Conservation (phyloP, 37 sponge, comb jelly and placozoan species). For the Hormiphora californensis region DNA sequence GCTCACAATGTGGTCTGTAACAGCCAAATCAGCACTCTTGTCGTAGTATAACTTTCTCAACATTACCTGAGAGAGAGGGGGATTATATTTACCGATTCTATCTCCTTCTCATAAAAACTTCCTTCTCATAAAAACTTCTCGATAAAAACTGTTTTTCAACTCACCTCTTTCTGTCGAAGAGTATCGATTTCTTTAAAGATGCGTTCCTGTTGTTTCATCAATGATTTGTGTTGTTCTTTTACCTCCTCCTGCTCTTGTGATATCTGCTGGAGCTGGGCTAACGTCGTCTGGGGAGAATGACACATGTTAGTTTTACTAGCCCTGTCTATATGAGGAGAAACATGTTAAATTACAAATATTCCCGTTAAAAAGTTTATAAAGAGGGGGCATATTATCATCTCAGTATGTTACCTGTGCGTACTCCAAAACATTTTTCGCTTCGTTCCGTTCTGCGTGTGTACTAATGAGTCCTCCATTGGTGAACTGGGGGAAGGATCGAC, state of each 20-base stretch:
- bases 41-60: background rate
- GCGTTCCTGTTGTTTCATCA: constrained; percentile 32
- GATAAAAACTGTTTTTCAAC: no score
- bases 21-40: background rate
- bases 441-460: background rate
- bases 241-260: constrained; percentile 13
- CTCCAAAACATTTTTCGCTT: background rate
- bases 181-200: background rate
- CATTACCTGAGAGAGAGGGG: no score
- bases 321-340: no score
- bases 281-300: background rate
- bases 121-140: no score
- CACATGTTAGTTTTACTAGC: no score
- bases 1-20: constrained; percentile 25
- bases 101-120: no score
- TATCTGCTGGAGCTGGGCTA: background rate
- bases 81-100: no score
- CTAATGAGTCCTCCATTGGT: background rate
- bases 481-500: background rate
- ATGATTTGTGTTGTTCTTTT: background rate
- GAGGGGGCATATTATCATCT: no score
- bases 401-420: background rate
- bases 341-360: no score
- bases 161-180: background rate
- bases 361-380: no score